phyloP scores from a whole-genome alignment of 2,888 invertebrate genomes.

The Ophion obscuratus region DNA sequence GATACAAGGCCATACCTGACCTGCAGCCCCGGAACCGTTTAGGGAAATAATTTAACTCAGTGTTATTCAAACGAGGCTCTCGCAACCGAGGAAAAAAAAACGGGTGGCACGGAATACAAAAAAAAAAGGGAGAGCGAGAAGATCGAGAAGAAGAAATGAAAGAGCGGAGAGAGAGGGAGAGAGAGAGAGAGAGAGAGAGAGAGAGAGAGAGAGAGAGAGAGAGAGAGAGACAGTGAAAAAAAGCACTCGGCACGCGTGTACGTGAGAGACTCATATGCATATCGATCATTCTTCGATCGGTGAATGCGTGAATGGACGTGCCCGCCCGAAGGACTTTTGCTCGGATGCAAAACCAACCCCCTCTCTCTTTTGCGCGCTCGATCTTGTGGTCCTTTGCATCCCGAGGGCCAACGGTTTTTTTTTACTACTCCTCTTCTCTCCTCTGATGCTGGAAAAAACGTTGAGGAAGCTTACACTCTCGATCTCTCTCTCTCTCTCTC shows the following conservation, averaged over 20 bases:
- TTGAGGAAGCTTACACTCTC: constrained; percentile 47
- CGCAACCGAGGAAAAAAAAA: constrained; percentile 48
- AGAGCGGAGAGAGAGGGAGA: constrained; percentile 22
- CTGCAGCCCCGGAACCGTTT: constrained; percentile 80
- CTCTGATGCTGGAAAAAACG: constrained; percentile 42
- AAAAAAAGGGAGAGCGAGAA: constrained; percentile 52
- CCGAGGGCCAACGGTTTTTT: constrained; percentile 67
- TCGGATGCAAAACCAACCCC: constrained; percentile 53
- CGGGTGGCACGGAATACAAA: constrained; percentile 34
- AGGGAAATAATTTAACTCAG: constrained; percentile 83
- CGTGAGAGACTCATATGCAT: constrained; percentile 78
- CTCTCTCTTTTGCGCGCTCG: constrained; percentile 18
- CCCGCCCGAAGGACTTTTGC: constrained; percentile 61
- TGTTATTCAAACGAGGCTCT: constrained; percentile 83
- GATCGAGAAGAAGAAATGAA: constrained; percentile 29
- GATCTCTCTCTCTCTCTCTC: not conserved
- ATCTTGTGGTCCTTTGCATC: constrained; percentile 52
- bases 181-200: constrained; percentile 19
- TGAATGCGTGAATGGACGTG: constrained; percentile 73
- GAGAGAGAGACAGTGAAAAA: constrained; percentile 28
- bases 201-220: constrained; percentile 33
- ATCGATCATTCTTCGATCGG: constrained; percentile 82
- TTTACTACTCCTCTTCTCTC: constrained; percentile 24
- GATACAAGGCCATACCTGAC: constrained; percentile 73
- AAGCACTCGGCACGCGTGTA: constrained; percentile 65